Conservation (phyloP, 2,888 invertebrate genomes). For the Schrankia costaestrigalis region DNA sequence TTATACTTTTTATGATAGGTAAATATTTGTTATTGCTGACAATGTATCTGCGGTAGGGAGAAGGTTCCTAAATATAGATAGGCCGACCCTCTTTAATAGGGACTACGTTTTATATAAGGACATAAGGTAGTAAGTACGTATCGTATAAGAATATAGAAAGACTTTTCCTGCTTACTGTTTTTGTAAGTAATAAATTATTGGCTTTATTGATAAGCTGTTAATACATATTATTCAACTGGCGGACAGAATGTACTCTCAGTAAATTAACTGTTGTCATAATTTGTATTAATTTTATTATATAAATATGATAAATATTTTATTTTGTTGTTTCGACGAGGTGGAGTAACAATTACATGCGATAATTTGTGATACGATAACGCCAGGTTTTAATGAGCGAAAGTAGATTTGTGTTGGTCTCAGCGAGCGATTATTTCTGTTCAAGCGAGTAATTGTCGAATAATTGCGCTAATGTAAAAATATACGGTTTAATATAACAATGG, state of each 20-base stretch:
- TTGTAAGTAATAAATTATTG: too few species aligned
- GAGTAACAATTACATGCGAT: conserved; percentile 54
- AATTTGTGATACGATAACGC: conserved; percentile 65
- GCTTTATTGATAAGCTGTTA: too few species aligned
- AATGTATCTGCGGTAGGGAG: conserved; percentile 52
- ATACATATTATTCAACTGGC: too few species aligned
- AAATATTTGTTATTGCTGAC: conserved; percentile 63
- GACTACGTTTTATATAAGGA: conserved; percentile 32
- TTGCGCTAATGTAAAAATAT: conserved; percentile 77
- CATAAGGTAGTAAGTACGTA: conserved; percentile 25
- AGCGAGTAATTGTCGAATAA: conserved; percentile 76
- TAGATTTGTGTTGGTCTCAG: conserved; percentile 60
- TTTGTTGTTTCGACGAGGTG: conserved; percentile 8
- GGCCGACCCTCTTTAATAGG: conserved; percentile 38
- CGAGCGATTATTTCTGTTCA: conserved; percentile 58
- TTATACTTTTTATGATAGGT: conserved; percentile 50
- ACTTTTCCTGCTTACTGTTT: too few species aligned
- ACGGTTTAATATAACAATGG: conserved; percentile 76
- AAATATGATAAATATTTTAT: conserved; percentile 6
- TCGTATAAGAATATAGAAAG: conserved; percentile 20
- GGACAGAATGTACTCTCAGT: neutral
- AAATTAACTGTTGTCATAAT: neutral
- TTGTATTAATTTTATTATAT: neutral
- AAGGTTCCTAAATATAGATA: conserved; percentile 40
- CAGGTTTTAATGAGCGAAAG: conserved; percentile 61